Evolutionary conservation across 2,888 invertebrate genomes (phyloP).

Genomic region (Orthosia gothica): DNA sequence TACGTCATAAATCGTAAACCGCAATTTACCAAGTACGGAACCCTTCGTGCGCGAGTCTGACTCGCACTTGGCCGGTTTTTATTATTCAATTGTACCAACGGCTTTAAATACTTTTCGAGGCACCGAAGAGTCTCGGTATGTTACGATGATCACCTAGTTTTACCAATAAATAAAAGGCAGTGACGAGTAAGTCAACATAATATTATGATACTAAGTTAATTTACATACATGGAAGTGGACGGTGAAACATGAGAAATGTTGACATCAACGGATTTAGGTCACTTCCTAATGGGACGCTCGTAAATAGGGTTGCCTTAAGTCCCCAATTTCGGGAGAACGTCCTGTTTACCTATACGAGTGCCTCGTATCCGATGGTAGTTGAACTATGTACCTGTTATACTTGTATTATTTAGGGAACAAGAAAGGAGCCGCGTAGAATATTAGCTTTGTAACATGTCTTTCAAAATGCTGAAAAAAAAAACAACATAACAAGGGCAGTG

Average conservation of each 20-base stretch:
- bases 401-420: conserved; percentile 28
- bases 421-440: not conserved
- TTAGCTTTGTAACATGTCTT: not conserved
- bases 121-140: too few species aligned
- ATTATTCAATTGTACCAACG: too few species aligned
- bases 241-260: conserved; percentile 73
- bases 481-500: too few species aligned
- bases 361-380: conserved; percentile 53
- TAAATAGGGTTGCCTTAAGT: conserved; percentile 74
- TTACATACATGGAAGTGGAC: conserved; percentile 68
- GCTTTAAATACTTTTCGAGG: too few species aligned
- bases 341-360: conserved; percentile 70
- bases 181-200: conserved; percentile 47
- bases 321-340: conserved; percentile 72
- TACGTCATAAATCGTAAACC: too few species aligned
- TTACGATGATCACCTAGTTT: not conserved
- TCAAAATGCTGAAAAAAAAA: not conserved
- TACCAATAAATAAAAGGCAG: conserved; percentile 39
- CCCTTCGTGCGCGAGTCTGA: too few species aligned
- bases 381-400: conserved; percentile 23
- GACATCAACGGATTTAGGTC: conserved; percentile 78
- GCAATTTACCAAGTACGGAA: too few species aligned
- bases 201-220: conserved; percentile 61
- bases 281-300: conserved; percentile 75
- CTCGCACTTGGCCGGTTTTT: too few species aligned